Conservation (phyloP, 1,140 invertebrate species). For the Littorina saxatilis region DNA sequence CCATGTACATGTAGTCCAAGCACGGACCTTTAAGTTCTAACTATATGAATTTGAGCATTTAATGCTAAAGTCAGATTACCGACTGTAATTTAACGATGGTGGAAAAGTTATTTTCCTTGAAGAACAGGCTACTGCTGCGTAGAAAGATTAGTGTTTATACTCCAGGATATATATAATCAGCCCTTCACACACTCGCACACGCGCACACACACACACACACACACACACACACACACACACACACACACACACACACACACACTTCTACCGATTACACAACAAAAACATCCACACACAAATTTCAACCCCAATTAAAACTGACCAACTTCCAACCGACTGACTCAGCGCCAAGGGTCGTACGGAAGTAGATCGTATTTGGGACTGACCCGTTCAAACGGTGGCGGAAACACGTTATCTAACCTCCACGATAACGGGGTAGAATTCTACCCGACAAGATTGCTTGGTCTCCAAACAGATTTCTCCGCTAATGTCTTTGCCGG, state of each 20-base stretch:
- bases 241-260: conserved; percentile 24
- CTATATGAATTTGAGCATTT: too few relatives aligned
- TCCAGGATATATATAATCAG: too few relatives aligned
- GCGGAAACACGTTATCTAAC: not conserved
- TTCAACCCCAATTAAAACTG: not conserved
- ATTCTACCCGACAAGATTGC: conserved; percentile 10
- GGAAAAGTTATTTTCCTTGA: too few relatives aligned
- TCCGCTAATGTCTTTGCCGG: not conserved
- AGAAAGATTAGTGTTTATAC: too few relatives aligned
- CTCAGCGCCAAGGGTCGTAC: not conserved
- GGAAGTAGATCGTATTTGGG: not conserved
- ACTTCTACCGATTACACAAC: not conserved
- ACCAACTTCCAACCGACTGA: not conserved
- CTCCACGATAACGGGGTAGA: not conserved
- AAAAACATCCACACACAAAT: not conserved
- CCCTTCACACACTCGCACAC: not conserved
- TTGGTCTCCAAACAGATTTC: conserved; percentile 12
- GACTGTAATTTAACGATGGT: too few relatives aligned
- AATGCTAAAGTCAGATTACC: too few relatives aligned
- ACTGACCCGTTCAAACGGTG: not conserved
- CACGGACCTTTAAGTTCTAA: too few relatives aligned
- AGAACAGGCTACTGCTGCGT: too few relatives aligned
- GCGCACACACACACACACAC: not conserved
- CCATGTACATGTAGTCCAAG: too few relatives aligned
- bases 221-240: conserved; percentile 16